These are phyloP conservation scores for Gallirallus australis DNA, from an alignment of 2,797 vertebrate species.

Conservation along the genomic window DNA sequence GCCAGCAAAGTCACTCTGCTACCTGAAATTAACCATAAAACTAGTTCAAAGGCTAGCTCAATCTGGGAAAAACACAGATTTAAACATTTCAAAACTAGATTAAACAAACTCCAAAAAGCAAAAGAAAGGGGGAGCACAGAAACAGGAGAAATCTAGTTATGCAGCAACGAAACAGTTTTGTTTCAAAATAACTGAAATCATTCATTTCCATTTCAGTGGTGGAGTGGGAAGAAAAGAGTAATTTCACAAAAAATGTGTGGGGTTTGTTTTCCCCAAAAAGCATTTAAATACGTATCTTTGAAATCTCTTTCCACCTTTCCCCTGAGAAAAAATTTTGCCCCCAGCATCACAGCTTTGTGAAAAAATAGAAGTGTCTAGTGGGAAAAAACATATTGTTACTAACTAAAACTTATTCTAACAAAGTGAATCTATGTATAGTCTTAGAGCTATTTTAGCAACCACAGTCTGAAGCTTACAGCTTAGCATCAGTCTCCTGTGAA, in stretches of 20 bases:
- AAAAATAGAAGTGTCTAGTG: not conserved
- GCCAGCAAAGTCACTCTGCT: slow-evolving; percentile 12
- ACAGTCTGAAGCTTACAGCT: not conserved
- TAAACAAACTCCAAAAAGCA: not conserved
- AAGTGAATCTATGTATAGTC: not conserved
- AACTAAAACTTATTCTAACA: not conserved
- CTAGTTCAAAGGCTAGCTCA: not conserved
- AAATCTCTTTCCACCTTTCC: not conserved
- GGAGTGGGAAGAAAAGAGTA: not conserved
- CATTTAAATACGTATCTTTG: not conserved
- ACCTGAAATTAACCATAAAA: not conserved
- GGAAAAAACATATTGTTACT: not conserved
- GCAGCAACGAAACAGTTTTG: not conserved
- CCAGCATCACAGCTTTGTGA: not conserved
- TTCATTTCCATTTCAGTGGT: not conserved
- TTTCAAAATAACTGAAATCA: not conserved
- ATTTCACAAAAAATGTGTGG: not conserved
- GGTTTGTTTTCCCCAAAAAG: not conserved
- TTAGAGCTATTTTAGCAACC: not conserved
- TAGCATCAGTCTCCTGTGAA: not conserved
- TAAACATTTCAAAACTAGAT: not conserved
- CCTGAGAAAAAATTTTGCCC: not conserved
- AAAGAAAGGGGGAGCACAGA: not conserved
- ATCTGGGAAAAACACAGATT: not conserved
- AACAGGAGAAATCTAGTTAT: not conserved